phyloP scores from a whole-genome alignment of 2,797 vertebrate genomes.

The Syngnathus rostellatus region DNA sequence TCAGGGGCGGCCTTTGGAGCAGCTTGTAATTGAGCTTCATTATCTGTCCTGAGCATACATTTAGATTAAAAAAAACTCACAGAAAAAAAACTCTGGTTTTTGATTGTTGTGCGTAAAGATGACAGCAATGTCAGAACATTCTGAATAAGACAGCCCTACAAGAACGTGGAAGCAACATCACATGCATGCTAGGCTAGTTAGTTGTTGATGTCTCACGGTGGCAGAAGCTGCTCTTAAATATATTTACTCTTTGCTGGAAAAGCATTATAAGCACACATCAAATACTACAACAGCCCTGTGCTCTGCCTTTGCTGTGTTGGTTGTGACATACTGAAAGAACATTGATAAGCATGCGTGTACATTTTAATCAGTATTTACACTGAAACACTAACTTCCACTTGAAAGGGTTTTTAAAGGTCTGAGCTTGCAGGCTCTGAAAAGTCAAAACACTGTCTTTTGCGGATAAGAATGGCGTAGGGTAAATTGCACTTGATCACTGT shows the following conservation, averaged over 20 bases:
- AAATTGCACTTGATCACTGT: too few relatives aligned
- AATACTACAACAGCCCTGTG: neutral
- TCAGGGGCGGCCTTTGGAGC: slow-evolving; percentile 31
- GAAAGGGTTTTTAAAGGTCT: neutral
- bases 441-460: neutral
- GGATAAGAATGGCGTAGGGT: neutral
- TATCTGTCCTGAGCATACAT: slow-evolving; percentile 21
- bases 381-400: neutral
- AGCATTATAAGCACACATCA: neutral
- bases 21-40: slow-evolving; percentile 39
- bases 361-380: neutral
- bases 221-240: neutral
- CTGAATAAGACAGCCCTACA: too few relatives aligned
- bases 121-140: neutral
- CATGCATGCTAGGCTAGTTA: neutral
- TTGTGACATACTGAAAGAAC: neutral
- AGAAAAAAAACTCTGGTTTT: neutral
- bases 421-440: neutral
- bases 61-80: too few relatives aligned
- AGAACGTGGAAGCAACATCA: neutral
- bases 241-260: neutral
- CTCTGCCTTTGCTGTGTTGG: neutral
- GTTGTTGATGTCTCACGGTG: neutral
- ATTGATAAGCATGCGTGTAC: neutral
- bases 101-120: neutral